phyloP scores from a whole-genome alignment of 2,888 invertebrate species.

The Artemia sp. region DNA sequence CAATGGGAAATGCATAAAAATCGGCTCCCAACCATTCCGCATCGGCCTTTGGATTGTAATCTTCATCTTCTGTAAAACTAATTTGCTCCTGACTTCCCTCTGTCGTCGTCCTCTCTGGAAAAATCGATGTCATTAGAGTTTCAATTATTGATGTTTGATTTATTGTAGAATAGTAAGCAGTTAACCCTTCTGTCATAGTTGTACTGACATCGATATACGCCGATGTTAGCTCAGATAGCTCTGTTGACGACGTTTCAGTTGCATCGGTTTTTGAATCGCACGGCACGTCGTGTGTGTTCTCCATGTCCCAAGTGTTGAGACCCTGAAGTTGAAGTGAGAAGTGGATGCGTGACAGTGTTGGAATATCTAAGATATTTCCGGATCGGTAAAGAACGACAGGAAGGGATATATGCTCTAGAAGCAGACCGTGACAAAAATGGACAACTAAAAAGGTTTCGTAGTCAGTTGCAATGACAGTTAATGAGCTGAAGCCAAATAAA shows the following conservation, averaged over 20 bases:
- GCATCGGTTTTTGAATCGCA: background rate
- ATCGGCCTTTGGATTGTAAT: conserved; percentile 10
- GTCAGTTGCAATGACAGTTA: conserved; percentile 21
- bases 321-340: conserved; percentile 21
- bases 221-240: background rate
- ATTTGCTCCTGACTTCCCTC: background rate
- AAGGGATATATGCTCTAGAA: conserved; percentile 19
- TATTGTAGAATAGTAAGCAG: background rate
- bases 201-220: background rate
- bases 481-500: conserved; percentile 17
- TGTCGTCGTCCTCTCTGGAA: background rate
- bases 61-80: background rate
- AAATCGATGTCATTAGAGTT: background rate
- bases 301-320: conserved; percentile 21
- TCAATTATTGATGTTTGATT: background rate
- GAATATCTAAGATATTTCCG: background rate
- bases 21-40: conserved; percentile 2
- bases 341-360: conserved; percentile 20
- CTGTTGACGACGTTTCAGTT: background rate
- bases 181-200: background rate
- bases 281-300: background rate
- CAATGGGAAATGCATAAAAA: background rate
- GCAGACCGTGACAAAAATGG: conserved; percentile 18
- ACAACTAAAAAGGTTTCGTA: conserved; percentile 20
- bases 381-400: conserved; percentile 20